Conservation (phyloP, 2,888 invertebrate species). For the Tenthredo notha region DNA sequence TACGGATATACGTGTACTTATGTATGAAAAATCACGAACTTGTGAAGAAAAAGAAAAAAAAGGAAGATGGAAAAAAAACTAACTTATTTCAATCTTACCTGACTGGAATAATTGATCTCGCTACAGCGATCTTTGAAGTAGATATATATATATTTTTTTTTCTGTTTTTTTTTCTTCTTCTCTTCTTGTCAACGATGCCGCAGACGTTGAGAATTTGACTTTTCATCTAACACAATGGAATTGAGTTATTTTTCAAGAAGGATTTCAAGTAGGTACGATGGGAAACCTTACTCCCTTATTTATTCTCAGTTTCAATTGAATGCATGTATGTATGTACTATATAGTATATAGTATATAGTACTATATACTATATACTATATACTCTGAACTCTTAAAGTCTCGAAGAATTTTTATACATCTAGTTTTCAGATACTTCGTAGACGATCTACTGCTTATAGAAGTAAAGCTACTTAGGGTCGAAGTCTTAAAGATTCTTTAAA, state of each 20-base stretch:
- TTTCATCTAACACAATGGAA: neutral
- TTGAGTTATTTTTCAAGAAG: neutral
- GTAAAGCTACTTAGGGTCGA: neutral
- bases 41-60: neutral
- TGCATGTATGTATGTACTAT: neutral
- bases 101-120: constrained; percentile 26
- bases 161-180: neutral
- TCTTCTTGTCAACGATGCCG: neutral
- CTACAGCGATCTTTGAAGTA: neutral
- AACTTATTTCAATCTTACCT: neutral
- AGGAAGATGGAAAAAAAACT: too few species aligned
- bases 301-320: neutral
- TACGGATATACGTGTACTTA: neutral
- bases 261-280: neutral
- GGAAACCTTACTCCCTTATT: neutral
- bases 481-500: neutral
- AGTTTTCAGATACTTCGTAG: neutral
- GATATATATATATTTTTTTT: neutral
- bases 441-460: neutral
- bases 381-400: neutral
- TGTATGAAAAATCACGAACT: neutral
- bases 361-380: neutral
- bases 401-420: neutral
- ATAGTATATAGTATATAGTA: neutral
- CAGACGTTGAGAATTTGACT: neutral